phyloP scores from a whole-genome alignment of 2,113 vertebrate species.

The Chaenogobius annularis region DNA sequence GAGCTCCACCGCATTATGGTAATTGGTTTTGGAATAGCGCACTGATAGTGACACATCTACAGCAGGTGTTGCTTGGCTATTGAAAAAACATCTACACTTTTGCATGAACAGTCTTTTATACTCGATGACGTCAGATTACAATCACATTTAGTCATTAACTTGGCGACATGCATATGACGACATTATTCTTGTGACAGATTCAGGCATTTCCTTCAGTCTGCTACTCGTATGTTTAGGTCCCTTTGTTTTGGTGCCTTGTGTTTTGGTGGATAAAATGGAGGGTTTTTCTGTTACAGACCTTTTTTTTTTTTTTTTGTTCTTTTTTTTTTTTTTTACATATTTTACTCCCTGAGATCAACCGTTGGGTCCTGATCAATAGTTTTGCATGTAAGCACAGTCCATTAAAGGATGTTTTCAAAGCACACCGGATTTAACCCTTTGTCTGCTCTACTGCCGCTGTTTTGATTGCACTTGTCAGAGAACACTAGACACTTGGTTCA shows the following conservation, averaged over 20 bases:
- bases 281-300: background rate
- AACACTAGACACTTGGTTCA: background rate
- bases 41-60: background rate
- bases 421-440: conserved; percentile 3
- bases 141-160: background rate
- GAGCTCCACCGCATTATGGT: background rate
- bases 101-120: background rate
- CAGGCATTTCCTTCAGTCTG: background rate
- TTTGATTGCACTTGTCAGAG: background rate
- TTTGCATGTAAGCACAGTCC: background rate
- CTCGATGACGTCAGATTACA: background rate
- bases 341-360: background rate
- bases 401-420: conserved; percentile 8
- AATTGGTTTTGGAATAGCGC: background rate
- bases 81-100: background rate
- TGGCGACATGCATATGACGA: background rate
- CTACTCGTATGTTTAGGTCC: background rate
- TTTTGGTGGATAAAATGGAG: background rate
- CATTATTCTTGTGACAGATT: background rate
- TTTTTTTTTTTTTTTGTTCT: no score
- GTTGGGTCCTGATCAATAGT: conserved; percentile 3
- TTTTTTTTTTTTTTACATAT: background rate
- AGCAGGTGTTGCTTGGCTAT: background rate
- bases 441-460: background rate
- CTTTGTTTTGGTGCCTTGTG: no score